Conservation (phyloP, 2,888 invertebrate species). For the Ernsta delagoae region DNA sequence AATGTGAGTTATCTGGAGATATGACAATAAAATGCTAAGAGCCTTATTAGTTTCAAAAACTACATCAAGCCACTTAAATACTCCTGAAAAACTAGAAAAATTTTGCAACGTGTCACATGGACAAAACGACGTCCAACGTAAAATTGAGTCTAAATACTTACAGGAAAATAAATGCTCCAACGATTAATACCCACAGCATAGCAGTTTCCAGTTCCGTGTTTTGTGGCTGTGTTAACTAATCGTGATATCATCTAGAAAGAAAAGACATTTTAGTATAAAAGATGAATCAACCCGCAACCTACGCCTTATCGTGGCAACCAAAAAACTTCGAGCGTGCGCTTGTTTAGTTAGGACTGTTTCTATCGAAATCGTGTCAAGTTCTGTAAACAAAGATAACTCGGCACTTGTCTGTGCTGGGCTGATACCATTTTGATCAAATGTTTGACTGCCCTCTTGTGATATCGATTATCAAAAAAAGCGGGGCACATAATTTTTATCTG, state of each 20-base stretch:
- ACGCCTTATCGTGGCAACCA: constrained; percentile 6
- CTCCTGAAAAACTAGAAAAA: no score
- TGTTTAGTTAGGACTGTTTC: constrained; percentile 59
- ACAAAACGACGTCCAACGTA: not conserved
- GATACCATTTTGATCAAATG: constrained; percentile 28
- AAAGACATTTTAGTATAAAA: constrained; percentile 6
- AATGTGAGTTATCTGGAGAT: constrained; percentile 24
- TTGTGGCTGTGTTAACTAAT: not conserved
- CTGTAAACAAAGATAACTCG: constrained; percentile 70
- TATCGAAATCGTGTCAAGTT: constrained; percentile 78
- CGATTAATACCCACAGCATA: no score
- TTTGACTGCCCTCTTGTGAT: constrained; percentile 17
- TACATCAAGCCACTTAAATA: no score
- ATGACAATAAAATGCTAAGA: constrained; percentile 4
- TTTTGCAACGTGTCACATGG: not conserved
- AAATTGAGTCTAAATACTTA: not conserved
- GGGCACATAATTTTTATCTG: not conserved
- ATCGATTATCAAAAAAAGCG: constrained; percentile 8
- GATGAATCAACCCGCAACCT: constrained; percentile 12
- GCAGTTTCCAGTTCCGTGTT: not conserved
- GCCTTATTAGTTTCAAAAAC: not conserved
- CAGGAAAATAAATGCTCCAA: not conserved
- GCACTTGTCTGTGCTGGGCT: constrained; percentile 9
- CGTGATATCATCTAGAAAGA: not conserved
- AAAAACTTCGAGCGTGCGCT: constrained; percentile 22